These are phyloP conservation scores for Phaetusa simplex DNA, from an alignment of 2,113 vertebrate genomes.

Conservation along the genomic window DNA sequence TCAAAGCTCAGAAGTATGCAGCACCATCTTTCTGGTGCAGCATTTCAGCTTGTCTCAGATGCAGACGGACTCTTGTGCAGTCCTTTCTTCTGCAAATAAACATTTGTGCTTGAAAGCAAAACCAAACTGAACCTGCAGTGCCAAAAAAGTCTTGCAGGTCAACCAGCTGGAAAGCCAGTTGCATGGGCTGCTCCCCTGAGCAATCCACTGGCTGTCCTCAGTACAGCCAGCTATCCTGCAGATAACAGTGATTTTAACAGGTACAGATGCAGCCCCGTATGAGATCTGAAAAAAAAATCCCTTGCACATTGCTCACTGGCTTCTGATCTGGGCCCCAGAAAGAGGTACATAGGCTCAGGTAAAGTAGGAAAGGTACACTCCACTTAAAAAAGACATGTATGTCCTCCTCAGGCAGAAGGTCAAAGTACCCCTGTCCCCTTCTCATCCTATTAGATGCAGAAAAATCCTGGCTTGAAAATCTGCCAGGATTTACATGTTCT, in stretches of 20 bases:
- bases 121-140: background rate
- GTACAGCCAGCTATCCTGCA: background rate
- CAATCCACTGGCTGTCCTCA: background rate
- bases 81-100: background rate
- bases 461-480: background rate
- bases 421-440: background rate
- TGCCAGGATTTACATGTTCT: background rate
- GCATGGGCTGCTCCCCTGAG: background rate
- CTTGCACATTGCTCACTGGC: background rate
- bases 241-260: background rate
- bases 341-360: background rate
- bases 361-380: background rate
- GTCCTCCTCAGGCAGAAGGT: background rate
- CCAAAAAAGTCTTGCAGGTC: background rate
- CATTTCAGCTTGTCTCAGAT: background rate
- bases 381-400: background rate
- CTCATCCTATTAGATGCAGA: background rate
- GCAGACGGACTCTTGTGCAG: background rate
- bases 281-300: background rate
- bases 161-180: background rate
- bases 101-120: background rate
- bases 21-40: background rate
- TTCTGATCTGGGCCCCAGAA: background rate
- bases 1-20: background rate
- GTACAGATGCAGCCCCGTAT: background rate